Conservation (phyloP, 2,113 vertebrate genomes). For the Scopus umbretta region DNA sequence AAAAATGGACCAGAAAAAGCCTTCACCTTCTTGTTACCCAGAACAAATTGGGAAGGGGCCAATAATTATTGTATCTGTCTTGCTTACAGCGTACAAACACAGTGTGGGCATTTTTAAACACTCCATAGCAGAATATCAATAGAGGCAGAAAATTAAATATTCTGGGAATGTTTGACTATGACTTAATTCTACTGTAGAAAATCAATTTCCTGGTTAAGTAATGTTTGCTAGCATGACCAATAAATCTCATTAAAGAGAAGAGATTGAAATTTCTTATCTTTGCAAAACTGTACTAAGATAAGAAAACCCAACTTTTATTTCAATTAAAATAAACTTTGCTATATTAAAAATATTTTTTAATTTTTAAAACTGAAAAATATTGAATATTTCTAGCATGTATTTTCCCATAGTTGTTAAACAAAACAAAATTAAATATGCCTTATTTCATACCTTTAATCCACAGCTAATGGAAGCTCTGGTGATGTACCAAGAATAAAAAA, state of each 20-base stretch:
- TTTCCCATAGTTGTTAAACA: neutral
- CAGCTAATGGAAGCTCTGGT: neutral
- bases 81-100: neutral
- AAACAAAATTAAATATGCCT: neutral
- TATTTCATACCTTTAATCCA: neutral
- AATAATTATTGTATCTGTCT: neutral
- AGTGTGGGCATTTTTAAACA: neutral
- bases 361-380: neutral
- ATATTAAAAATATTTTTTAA: neutral
- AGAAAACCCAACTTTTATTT: neutral
- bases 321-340: neutral
- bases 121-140: neutral
- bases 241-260: constrained; percentile 6
- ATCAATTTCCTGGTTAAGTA: constrained; percentile 33
- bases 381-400: neutral
- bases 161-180: neutral
- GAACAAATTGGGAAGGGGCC: neutral
- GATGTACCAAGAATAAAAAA: neutral
- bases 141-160: neutral
- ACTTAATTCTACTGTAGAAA: constrained; percentile 21
- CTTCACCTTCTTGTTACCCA: neutral
- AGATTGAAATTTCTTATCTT: constrained; percentile 18
- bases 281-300: neutral
- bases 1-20: neutral
- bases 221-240: neutral